Evolutionary conservation across 2,797 vertebrate species (phyloP).

Genomic region (Leptodactylus fallax): DNA sequence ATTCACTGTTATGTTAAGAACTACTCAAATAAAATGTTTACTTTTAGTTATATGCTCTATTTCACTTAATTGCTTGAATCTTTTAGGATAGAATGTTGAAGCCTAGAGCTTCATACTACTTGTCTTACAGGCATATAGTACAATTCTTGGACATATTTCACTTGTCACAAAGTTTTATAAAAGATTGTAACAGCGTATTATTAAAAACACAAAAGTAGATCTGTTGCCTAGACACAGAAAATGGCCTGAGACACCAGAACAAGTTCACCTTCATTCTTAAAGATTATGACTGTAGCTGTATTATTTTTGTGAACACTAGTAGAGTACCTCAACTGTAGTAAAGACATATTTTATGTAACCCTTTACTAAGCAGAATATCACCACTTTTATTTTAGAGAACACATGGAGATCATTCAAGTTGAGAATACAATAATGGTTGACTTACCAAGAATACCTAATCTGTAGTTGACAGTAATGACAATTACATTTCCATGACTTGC

Average conservation of each 20-base stretch:
- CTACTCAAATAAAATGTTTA: not conserved
- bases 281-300: not conserved
- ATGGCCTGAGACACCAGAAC: not conserved
- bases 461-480: constrained; percentile 94
- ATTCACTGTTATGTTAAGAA: too few relatives aligned
- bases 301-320: not conserved
- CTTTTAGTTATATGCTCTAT: not conserved
- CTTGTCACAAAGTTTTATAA: not conserved
- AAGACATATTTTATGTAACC: not conserved
- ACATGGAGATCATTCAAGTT: not conserved
- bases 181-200: not conserved
- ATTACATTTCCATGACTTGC: constrained; percentile 97
- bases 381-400: not conserved
- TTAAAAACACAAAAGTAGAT: not conserved
- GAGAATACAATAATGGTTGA: constrained; percentile 54
- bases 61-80: not conserved
- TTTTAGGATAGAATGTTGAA: not conserved
- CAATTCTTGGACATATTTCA: constrained; percentile 14
- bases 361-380: not conserved
- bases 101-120: not conserved
- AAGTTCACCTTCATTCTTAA: constrained; percentile 1
- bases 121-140: not conserved
- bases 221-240: not conserved
- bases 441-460: constrained; percentile 93
- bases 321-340: not conserved